phyloP scores from a whole-genome alignment of 2,113 vertebrate species.

The Thalassarche chlororhynchos region DNA sequence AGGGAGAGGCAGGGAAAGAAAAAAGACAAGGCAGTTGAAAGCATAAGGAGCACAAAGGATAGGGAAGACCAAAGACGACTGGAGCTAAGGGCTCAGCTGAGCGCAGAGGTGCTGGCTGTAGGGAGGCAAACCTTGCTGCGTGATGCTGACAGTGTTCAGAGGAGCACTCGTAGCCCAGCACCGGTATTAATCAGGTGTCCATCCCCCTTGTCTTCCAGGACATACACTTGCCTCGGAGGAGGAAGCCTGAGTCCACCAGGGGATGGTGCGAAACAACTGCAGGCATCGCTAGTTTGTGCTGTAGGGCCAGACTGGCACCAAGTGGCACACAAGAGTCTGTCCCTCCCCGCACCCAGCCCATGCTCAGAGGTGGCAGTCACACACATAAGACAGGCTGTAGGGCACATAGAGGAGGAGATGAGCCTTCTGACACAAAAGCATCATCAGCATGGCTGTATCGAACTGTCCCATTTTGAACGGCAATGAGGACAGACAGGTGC shows the following conservation, averaged over 20 bases:
- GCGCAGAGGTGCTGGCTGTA: not conserved
- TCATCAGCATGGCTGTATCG: not conserved
- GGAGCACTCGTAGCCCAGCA: fast-evolving
- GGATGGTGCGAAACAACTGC: not conserved
- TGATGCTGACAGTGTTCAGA: fast-evolving
- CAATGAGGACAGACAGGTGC: not conserved
- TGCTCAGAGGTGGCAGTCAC: not conserved
- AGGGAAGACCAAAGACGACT: not conserved
- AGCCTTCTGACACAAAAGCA: not conserved
- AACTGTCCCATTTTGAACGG: not conserved
- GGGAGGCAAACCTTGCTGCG: not conserved
- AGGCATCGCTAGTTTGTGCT: fast-evolving
- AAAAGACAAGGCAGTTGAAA: not conserved
- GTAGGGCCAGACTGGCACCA: not conserved
- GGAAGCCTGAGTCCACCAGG: not conserved
- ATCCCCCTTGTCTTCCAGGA: not conserved
- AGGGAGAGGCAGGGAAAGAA: not conserved
- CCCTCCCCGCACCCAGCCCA: fast-evolving
- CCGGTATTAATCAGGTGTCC: not conserved
- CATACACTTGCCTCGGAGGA: not conserved
- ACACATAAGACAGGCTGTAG: not conserved
- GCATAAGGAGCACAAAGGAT: not conserved
- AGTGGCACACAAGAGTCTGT: not conserved
- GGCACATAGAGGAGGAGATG: not conserved
- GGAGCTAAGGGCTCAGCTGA: not conserved